A percentile compares a stretch with the other conserved stretches of the same genome.
phyloP scores from a whole-genome alignment of 2,113 vertebrate species.

The Menidia beryllina region DNA sequence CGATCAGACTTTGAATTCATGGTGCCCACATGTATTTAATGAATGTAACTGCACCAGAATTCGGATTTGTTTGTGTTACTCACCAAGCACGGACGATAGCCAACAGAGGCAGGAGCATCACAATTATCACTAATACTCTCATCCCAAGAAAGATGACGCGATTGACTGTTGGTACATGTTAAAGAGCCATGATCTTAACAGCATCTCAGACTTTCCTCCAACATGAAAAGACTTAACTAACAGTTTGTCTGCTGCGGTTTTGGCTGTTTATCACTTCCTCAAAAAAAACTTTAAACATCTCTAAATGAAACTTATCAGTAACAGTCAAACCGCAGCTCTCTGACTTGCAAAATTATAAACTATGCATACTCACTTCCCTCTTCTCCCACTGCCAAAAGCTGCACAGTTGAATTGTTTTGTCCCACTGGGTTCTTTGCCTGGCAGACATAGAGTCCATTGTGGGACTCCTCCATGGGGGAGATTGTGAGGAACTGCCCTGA shows the following conservation, averaged over 20 bases:
- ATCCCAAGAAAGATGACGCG: constrained; percentile 17
- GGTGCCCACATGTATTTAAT: neutral
- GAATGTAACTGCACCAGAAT: neutral
- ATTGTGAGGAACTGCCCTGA: constrained; percentile 54
- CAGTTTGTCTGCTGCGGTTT: too few relatives aligned
- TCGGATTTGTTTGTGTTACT: constrained; percentile 5
- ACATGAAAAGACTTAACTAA: too few relatives aligned
- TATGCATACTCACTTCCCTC: constrained; percentile 18
- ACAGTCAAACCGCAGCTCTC: neutral
- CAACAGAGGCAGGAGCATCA: constrained; percentile 35
- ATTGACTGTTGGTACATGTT: neutral
- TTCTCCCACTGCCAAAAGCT: constrained; percentile 21
- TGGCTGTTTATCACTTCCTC: too few relatives aligned
- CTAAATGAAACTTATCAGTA: neutral
- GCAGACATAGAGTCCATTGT: constrained; percentile 58
- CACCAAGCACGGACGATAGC: constrained; percentile 46
- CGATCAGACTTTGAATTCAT: neutral
- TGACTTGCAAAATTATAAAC: neutral
- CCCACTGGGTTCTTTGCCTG: constrained; percentile 45
- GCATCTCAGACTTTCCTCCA: neutral
- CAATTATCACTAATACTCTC: constrained; percentile 22
- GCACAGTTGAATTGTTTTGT: constrained; percentile 36
- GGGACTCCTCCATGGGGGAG: constrained; percentile 16
- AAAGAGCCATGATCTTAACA: neutral
- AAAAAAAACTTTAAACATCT: too few relatives aligned